These are phyloP conservation scores for Acleris cristana DNA, from an alignment of 2,888 invertebrate genomes.

Conservation along the genomic window DNA sequence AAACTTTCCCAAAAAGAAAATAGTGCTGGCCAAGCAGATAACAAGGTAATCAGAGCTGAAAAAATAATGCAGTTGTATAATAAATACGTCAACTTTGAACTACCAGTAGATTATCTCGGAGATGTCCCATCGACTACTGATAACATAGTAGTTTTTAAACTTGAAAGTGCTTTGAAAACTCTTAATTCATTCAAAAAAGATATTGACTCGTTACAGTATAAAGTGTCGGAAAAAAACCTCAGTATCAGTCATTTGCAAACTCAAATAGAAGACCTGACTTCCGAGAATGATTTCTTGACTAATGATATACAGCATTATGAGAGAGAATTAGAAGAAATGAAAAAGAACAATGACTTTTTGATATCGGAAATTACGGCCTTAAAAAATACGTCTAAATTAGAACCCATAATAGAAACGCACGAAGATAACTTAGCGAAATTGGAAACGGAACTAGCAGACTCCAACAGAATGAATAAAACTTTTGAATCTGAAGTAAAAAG, in stretches of 20 bases:
- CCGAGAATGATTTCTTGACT: slow-evolving; percentile 77
- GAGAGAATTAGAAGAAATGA: slow-evolving; percentile 86
- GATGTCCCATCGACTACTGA: slow-evolving; percentile 72
- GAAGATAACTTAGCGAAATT: slow-evolving; percentile 87
- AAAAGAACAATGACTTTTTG: slow-evolving; percentile 88
- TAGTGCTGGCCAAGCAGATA: slow-evolving; percentile 50
- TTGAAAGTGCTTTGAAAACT: slow-evolving; percentile 82
- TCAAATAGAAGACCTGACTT: slow-evolving; percentile 82
- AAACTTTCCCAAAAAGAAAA: slow-evolving; percentile 63
- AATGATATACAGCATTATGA: slow-evolving; percentile 81
- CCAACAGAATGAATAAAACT: slow-evolving; percentile 81
- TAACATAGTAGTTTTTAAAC: slow-evolving; percentile 69
- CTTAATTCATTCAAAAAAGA: slow-evolving; percentile 84
- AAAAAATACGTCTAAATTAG: slow-evolving; percentile 86
- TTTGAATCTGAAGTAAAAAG: slow-evolving; percentile 85
- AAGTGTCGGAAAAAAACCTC: slow-evolving; percentile 82
- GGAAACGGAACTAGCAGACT: slow-evolving; percentile 87
- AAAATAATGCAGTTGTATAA: slow-evolving; percentile 74
- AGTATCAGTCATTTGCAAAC: slow-evolving; percentile 79
- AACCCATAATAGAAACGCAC: slow-evolving; percentile 89
- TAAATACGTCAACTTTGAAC: slow-evolving; percentile 76
- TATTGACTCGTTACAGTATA: slow-evolving; percentile 82
- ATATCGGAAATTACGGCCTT: slow-evolving; percentile 86
- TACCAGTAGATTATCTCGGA: slow-evolving; percentile 75
- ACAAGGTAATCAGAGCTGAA: slow-evolving; percentile 61